Evolutionary conservation across 53 echinoderm and acorn worm genomes (phyloP), one percentile per base, ranked within the genome.

Genomic region (Patiria pectinifera): DNA sequence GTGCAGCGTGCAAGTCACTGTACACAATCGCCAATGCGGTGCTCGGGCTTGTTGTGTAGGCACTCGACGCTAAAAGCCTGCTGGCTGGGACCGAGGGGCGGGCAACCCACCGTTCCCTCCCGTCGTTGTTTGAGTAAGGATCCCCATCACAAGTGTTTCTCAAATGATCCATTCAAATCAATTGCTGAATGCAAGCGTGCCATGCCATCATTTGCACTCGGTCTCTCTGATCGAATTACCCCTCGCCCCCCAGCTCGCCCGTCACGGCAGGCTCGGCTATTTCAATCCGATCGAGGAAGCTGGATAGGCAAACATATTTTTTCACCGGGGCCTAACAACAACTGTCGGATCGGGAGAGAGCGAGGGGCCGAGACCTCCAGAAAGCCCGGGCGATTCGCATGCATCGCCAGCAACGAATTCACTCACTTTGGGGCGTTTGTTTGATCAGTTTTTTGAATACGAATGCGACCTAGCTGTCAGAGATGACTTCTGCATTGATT

Each of bases 131-230:
- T 87, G 87, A 87, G 61, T 78, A 87, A 75, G 76, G 60, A 76
- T 77, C 76, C 87, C 85, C 14, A 45, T 46, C 92, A 92, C 92
- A 92, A 92, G 92, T 92, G 92, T 85, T 92, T 92, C 59, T 84
- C 92, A 85, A 84, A 92, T 85, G 85, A 85, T 85, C 92, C 85
- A 82, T 92, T 78, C 92, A 85, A 85, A 92, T 92, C 92, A 92
- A 92, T 85, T 92, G 87, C 87, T 87, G 21, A 58, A 18, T 59
- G 87, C 82, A 49, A 13, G 53, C 82, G 48, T 46, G 87, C 60
- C 87, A 60, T 87, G 87, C 78, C 87, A 77, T 77, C 87, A 61
- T 87, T 87, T 87, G 60, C 87, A 25, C 58, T 53, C 77, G 22
- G 87, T 61, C 87, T 77, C 24, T 87, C 77, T 78, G 76, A 87